Percentiles rank a stretch among this genome's conserved stretches.
phyloP scores from a whole-genome alignment of 2,888 invertebrate species.

The Apoderus coryli region DNA sequence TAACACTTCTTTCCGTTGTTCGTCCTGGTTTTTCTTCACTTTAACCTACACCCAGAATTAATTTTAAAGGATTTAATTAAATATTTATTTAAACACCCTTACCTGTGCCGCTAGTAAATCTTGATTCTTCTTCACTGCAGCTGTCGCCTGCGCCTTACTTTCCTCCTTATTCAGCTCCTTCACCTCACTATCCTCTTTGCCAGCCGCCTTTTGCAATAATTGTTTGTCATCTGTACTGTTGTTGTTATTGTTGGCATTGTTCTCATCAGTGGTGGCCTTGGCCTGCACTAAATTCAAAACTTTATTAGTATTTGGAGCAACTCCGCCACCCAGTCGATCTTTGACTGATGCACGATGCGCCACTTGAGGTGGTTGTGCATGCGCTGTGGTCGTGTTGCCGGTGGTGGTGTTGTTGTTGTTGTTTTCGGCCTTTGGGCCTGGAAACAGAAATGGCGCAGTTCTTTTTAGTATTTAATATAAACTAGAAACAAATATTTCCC shows the following conservation, averaged over 20 bases:
- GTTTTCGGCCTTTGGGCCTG: too few species aligned
- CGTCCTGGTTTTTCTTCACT: conserved; percentile 58
- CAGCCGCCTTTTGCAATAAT: conserved; percentile 17
- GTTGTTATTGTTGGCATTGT: conserved; percentile 6
- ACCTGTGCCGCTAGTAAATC: conserved; percentile 47
- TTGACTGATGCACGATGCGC: conserved; percentile 27
- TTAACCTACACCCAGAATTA: conserved; percentile 5
- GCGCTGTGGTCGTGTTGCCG: too few species aligned
- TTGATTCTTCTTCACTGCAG: conserved; percentile 40
- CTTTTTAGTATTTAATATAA: too few species aligned
- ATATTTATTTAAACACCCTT: conserved; percentile 24
- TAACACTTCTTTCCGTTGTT: conserved; percentile 56
- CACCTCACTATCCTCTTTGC: conserved; percentile 15
- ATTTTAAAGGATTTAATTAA: neutral
- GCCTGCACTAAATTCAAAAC: conserved; percentile 33
- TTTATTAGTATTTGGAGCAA: conserved; percentile 30
- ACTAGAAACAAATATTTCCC: too few species aligned
- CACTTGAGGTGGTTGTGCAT: conserved; percentile 16
- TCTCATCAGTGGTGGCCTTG: conserved; percentile 23
- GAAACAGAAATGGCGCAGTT: too few species aligned
- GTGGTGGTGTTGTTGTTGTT: too few species aligned
- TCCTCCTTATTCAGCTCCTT: conserved; percentile 23
- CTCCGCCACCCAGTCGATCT: conserved; percentile 35
- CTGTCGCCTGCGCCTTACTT: conserved; percentile 27
- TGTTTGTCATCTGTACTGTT: conserved; percentile 19